phyloP scores from a whole-genome alignment of 2,113 vertebrate species.

The Thinocorus orbignyianus region DNA sequence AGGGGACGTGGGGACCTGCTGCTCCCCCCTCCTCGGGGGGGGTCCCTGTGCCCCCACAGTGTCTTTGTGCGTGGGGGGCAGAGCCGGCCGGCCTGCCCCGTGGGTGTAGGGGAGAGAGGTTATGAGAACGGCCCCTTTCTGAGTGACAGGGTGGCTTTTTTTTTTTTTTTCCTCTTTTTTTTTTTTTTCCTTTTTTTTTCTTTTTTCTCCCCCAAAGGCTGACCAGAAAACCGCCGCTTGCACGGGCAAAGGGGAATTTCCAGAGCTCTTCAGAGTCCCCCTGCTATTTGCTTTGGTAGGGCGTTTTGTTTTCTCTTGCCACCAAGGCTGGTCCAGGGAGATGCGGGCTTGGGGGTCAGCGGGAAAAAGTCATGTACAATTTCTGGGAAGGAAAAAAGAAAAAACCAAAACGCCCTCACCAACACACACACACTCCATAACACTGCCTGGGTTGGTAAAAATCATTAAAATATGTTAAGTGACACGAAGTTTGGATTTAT shows the following conservation, averaged over 20 bases:
- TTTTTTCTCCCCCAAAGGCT: slow-evolving; percentile 59
- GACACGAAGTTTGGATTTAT: slow-evolving; percentile 51
- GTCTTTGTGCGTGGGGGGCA: rapidly evolving
- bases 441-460: background rate
- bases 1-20: rapidly evolving
- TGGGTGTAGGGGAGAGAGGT: slow-evolving; percentile 32
- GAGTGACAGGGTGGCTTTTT: slow-evolving; percentile 76
- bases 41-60: rapidly evolving
- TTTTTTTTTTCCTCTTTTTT: too few species aligned
- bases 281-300: background rate
- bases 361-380: background rate
- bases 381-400: background rate
- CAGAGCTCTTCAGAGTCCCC: slow-evolving; percentile 47
- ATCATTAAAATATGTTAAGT: background rate
- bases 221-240: slow-evolving; percentile 74
- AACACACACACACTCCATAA: too few species aligned
- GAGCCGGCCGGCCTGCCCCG: background rate
- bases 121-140: slow-evolving; percentile 73
- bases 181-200: too few species aligned
- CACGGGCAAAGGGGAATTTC: slow-evolving; percentile 74
- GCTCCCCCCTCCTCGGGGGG: rapidly evolving
- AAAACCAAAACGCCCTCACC: background rate
- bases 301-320: background rate
- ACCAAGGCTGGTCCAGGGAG: background rate
- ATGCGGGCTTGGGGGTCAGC: background rate